A percentile compares a stretch with the other conserved stretches of the same genome.
These are phyloP conservation scores for Etheostoma perlongum DNA, from an alignment of 2,797 vertebrate genomes.

Conservation along the genomic window DNA sequence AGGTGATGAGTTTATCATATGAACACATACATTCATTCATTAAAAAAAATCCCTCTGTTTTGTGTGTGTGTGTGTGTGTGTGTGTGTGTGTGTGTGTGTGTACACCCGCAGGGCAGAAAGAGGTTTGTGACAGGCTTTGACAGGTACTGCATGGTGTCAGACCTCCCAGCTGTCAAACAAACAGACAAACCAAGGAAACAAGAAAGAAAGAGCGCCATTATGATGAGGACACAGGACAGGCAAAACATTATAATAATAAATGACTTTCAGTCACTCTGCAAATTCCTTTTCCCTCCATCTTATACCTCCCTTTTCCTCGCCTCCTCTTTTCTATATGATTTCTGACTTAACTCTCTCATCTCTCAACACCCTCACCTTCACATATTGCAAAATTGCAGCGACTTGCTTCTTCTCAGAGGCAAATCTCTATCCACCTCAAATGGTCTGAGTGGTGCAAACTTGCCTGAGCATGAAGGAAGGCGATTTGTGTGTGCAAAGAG, in stretches of 20 bases:
- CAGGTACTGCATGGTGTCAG: constrained; percentile 64
- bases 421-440: constrained; percentile 40
- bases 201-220: constrained; percentile 51
- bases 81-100: constrained; percentile 31
- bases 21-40: constrained; percentile 3
- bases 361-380: constrained; percentile 62
- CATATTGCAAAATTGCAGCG: constrained; percentile 31
- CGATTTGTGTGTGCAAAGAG: constrained; percentile 35
- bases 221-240: constrained; percentile 35
- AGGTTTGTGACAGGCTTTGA: constrained; percentile 75
- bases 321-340: constrained; percentile 12
- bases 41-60: background rate
- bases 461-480: constrained; percentile 60
- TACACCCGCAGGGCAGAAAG: constrained; percentile 39
- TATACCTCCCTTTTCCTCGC: background rate
- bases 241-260: constrained; percentile 60
- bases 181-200: constrained; percentile 61
- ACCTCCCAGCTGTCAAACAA: constrained; percentile 77
- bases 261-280: constrained; percentile 41
- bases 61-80: constrained; percentile 29
- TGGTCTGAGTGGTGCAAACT: constrained; percentile 40
- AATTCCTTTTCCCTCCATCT: constrained; percentile 8
- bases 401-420: constrained; percentile 15
- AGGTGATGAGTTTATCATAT: background rate
- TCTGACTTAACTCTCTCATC: constrained; percentile 41